phyloP scores from a whole-genome alignment of 2,888 invertebrate genomes.

The Antitype chi region DNA sequence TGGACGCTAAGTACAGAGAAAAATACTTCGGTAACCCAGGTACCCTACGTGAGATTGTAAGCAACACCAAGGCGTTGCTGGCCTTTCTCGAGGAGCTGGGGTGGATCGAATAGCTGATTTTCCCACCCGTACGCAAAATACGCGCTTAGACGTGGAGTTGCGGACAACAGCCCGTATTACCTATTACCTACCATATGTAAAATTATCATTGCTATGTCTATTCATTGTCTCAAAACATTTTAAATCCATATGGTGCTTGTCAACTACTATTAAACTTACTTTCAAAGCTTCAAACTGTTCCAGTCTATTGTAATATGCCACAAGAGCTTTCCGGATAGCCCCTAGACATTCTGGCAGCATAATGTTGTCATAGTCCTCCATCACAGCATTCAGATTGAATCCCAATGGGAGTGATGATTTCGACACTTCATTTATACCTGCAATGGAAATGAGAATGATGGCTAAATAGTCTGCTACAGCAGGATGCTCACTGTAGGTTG shows the following conservation, averaged over 20 bases:
- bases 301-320: constrained; percentile 83
- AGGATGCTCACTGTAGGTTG: not conserved
- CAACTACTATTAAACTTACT: constrained; percentile 67
- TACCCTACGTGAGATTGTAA: no score
- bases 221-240: not conserved
- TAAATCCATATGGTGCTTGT: not conserved
- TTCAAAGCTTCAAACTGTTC: constrained; percentile 81
- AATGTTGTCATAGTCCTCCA: constrained; percentile 80
- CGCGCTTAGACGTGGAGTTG: no score
- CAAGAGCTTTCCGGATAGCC: constrained; percentile 79
- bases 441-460: constrained; percentile 6
- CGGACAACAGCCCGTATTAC: no score
- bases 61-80: no score
- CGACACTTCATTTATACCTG: constrained; percentile 78
- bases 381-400: constrained; percentile 81
- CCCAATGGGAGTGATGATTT: constrained; percentile 82
- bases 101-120: no score
- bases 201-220: not conserved
- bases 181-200: no score
- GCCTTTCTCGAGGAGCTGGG: no score
- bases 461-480: not conserved
- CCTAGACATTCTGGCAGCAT: constrained; percentile 82
- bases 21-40: no score
- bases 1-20: no score
- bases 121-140: no score